phyloP scores from a whole-genome alignment of 2,888 invertebrate species.

The Machimus atricapillus region DNA sequence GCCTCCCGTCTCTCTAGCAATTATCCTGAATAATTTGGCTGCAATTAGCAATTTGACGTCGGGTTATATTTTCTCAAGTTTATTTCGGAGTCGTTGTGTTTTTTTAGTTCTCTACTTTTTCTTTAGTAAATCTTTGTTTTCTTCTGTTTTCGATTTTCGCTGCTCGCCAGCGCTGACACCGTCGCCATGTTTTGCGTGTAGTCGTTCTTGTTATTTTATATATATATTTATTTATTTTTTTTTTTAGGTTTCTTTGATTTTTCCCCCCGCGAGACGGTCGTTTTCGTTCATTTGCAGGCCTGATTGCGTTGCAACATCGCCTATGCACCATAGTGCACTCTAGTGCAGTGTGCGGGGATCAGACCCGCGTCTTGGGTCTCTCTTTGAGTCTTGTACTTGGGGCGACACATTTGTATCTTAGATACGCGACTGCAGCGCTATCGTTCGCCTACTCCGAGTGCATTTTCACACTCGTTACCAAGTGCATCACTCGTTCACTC shows the following conservation, averaged over 20 bases:
- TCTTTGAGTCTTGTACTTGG: conserved; percentile 1
- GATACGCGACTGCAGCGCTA: neutral
- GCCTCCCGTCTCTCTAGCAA: conserved; percentile 42
- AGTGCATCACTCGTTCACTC: conserved; percentile 28
- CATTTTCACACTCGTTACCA: conserved; percentile 37
- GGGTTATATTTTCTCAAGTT: conserved; percentile 43
- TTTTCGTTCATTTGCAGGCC: conserved; percentile 9
- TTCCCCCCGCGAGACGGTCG: neutral
- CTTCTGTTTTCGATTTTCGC: neutral
- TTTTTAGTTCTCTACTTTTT: neutral
- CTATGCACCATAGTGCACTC: conserved; percentile 23
- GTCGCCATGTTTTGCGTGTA: conserved; percentile 33
- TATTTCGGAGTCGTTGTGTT: conserved; percentile 5
- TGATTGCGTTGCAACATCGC: conserved; percentile 7
- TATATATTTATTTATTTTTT: too few relatives aligned
- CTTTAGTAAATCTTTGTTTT: neutral
- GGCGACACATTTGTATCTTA: conserved; percentile 36
- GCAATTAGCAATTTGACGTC: conserved; percentile 49
- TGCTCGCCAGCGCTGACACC: conserved; percentile 15
- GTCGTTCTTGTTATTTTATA: neutral
- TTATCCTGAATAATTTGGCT: conserved; percentile 49
- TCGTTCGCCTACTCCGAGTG: conserved; percentile 35
- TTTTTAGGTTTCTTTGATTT: neutral
- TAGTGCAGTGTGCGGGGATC: neutral
- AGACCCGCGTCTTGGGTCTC: neutral